phyloP scores from a whole-genome alignment of 2,797 vertebrate species.

The Pseudomugil tenellus region DNA sequence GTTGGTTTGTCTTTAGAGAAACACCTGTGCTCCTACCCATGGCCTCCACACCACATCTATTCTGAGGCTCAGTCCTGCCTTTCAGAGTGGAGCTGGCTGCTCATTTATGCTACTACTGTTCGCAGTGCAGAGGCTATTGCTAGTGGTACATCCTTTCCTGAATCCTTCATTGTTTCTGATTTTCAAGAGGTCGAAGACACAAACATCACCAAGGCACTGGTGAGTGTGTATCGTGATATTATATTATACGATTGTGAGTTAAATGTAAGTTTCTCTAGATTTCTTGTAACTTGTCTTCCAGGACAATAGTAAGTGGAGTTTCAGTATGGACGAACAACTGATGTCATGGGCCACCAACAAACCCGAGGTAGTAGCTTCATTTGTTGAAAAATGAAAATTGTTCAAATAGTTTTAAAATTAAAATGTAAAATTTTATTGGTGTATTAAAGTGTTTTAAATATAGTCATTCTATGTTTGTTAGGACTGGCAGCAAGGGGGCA shows the following conservation, averaged over 20 bases:
- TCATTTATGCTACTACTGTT: constrained; percentile 81
- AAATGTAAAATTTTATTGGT: too few species aligned
- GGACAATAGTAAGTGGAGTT: constrained; percentile 88
- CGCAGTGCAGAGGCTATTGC: constrained; percentile 85
- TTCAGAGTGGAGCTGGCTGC: constrained; percentile 84
- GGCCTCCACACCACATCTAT: constrained; percentile 77
- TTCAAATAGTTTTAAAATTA: too few species aligned
- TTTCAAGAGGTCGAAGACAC: constrained; percentile 65
- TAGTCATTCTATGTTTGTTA: constrained; percentile 42
- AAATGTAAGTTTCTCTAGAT: background rate
- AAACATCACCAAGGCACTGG: constrained; percentile 74
- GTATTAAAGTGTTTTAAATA: background rate
- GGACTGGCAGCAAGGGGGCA: constrained; percentile 88
- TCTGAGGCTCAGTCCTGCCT: constrained; percentile 58
- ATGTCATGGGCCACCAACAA: constrained; percentile 86
- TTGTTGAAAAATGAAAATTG: background rate
- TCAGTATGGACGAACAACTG: constrained; percentile 87
- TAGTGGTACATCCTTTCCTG: constrained; percentile 81
- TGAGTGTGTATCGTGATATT: constrained; percentile 50
- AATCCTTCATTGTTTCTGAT: constrained; percentile 79
- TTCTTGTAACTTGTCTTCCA: constrained; percentile 47
- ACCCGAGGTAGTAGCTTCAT: constrained; percentile 79
- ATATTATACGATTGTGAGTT: background rate
- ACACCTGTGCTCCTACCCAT: constrained; percentile 76
- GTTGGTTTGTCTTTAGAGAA: constrained; percentile 83